phyloP scores from a whole-genome alignment of 1,140 invertebrate genomes.

The Euborellia annulipes region DNA sequence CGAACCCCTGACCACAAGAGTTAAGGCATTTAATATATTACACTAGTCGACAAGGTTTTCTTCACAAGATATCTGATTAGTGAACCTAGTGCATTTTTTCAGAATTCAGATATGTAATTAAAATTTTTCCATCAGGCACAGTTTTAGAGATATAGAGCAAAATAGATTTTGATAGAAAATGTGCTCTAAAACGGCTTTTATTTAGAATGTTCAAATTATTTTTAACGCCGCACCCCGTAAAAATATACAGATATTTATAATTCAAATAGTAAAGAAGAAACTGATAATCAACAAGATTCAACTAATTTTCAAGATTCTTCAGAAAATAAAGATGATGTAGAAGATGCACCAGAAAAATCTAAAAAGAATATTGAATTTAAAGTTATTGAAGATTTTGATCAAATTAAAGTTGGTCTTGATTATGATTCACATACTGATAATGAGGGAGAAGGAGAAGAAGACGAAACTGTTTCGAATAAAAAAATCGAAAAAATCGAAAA shows the following conservation, averaged over 20 bases:
- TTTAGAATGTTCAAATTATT: too few relatives aligned
- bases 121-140: too few relatives aligned
- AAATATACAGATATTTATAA: conserved; percentile 11
- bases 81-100: too few relatives aligned
- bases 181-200: too few relatives aligned
- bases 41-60: too few relatives aligned
- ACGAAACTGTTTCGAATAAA: background rate
- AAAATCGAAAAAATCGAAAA: background rate
- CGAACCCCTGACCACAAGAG: too few relatives aligned
- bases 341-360: conserved; percentile 12
- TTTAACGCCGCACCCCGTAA: too few relatives aligned
- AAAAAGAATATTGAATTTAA: conserved; percentile 24
- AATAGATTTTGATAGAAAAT: too few relatives aligned
- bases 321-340: conserved; percentile 17
- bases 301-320: conserved; percentile 12
- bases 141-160: too few relatives aligned
- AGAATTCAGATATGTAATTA: too few relatives aligned
- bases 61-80: too few relatives aligned
- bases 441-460: conserved; percentile 36
- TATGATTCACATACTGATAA: conserved; percentile 54
- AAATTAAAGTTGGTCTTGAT: conserved; percentile 56
- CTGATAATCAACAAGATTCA: conserved; percentile 11
- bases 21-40: too few relatives aligned
- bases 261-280: conserved; percentile 9
- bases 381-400: conserved; percentile 61